Base-by-base conservation (phyloP, 2,797 vertebrate genomes). In the Uromys caudimaculatus region DNA sequence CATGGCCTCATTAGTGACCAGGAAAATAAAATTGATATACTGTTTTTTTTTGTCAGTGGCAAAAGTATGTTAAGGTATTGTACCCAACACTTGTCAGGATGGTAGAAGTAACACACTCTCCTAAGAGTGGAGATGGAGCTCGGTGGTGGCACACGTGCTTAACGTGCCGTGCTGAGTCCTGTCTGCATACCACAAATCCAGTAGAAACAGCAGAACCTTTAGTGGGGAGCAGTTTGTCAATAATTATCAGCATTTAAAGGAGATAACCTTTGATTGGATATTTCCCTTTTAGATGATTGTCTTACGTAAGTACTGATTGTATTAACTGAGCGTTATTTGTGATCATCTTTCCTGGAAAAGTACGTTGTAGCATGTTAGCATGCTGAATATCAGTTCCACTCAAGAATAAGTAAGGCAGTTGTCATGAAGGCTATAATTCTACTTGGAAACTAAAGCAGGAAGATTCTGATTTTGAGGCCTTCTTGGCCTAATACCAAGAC, bases 61-160 rank as follows among this genome's bases (percentile, higher is more conserved):
- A 44, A 75, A 94, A 95, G 78, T 95, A 54, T 54, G 47, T 94
- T 91, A 60, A 71, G 76, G n/a, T n/a, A 41, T 93, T 94, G 87
- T 79, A 47, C 24, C 35, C 17, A 88, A 0, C 35, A 47, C 77
- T 92, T n/a, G 56, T 62, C 44, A 84, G 62, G 50, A 71, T 88
- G 75, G 9, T 92, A 64, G 69, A 83, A 96, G 60, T 71, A 23
- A 16, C 38, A 54, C 32, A 8, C 27, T 82, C 13, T 89, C n/a
- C 17, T 47, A 21, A 58, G 29, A 32, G 54, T 44, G 38, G 38
- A 32, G 16, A 4, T 58, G 52, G 14, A 14, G 52, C 52, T 58
- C 23, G 29, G 13, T 27, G 2, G 21, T 32, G 6, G 14, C 56
- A 14, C 5, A 19, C 38, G 41, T 75, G n/a, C 86, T 16, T 38